Percentiles rank a stretch among this genome's conserved stretches.
phyloP scores from a whole-genome alignment of 1,140 invertebrate genomes.

The Ridgeia piscesae region DNA sequence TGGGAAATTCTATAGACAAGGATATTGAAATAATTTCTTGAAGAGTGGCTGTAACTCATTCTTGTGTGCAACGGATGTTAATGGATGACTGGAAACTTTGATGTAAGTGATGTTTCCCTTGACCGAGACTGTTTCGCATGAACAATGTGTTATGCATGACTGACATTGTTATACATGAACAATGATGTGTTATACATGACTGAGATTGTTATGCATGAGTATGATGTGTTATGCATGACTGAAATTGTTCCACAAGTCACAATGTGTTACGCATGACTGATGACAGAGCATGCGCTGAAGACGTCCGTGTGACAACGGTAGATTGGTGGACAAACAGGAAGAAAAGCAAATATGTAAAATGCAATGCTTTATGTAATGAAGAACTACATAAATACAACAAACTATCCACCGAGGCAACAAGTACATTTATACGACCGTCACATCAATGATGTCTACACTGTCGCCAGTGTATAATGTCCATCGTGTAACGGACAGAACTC shows the following conservation, averaged over 20 bases:
- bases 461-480: not conserved
- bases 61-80: not conserved
- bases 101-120: not conserved
- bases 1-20: not conserved
- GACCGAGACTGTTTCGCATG: not conserved
- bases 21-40: not conserved
- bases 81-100: not conserved
- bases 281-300: not conserved
- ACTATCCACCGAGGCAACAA: not conserved
- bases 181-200: not conserved
- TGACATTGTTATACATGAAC: not conserved
- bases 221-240: not conserved
- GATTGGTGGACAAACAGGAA: not conserved
- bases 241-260: not conserved
- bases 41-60: not conserved
- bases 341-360: not conserved
- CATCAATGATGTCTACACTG: not conserved
- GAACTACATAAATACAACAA: not conserved
- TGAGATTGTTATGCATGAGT: not conserved
- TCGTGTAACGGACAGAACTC: not conserved
- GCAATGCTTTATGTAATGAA: slow-evolving; percentile 6
- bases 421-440: not conserved
- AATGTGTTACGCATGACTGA: not conserved
- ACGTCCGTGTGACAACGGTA: not conserved
- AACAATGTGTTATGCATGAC: not conserved